Evolutionary conservation across 2,888 invertebrate genomes (phyloP).

Genomic region (Schizaphis graminum): DNA sequence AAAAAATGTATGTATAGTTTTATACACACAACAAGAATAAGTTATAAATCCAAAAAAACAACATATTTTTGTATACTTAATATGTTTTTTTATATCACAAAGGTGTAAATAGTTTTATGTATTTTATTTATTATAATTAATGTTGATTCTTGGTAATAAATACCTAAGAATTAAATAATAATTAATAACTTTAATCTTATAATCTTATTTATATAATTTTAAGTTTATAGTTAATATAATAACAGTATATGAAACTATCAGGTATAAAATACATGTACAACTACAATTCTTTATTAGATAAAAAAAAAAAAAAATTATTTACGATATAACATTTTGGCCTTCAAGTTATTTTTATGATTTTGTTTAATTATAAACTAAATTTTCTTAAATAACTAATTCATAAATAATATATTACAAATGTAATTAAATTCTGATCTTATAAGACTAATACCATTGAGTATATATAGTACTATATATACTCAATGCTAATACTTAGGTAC

Average conservation of each 20-base stretch:
- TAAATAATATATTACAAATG: neutral
- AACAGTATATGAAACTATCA: neutral
- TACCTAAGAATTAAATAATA: neutral
- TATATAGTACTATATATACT: no score
- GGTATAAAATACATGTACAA: neutral
- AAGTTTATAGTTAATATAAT: neutral
- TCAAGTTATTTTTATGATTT: conserved; percentile 30
- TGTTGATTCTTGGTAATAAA: neutral
- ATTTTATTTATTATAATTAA: neutral
- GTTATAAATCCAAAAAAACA: neutral
- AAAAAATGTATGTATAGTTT: neutral
- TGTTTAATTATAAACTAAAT: neutral
- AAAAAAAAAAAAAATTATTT: neutral
- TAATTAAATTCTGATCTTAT: neutral
- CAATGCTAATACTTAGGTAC: neutral
- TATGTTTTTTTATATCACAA: neutral
- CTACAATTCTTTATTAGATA: neutral
- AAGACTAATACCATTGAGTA: no score
- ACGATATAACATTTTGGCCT: neutral
- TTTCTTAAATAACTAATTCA: conserved; percentile 4
- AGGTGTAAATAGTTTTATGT: neutral
- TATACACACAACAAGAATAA: neutral
- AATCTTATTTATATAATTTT: neutral
- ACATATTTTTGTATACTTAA: neutral
- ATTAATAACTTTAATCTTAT: neutral